Percentiles rank a stretch among this genome's conserved stretches.
Conservation (phyloP, 37 sponge, comb jelly and placozoan species). For the Tethya wilhelma region DNA sequence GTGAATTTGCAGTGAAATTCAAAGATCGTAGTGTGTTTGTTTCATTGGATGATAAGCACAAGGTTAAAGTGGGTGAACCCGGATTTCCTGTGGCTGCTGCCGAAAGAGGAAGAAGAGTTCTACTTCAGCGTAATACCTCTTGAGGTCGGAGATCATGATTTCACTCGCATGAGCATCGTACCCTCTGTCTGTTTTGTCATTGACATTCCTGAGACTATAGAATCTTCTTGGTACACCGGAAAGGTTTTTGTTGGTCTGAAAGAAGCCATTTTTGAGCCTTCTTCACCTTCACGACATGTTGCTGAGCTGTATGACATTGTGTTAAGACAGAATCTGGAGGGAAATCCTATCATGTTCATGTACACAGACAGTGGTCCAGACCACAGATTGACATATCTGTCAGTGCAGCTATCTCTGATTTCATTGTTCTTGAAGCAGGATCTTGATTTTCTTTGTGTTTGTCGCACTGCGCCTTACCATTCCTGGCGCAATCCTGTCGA, state of each 20-base stretch:
- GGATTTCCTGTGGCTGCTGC: constrained; percentile 65
- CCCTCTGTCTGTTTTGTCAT: constrained; percentile 48
- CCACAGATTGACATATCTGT: constrained; percentile 31
- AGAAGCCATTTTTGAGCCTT: constrained; percentile 58
- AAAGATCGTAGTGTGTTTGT: constrained; percentile 19
- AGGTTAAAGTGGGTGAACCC: constrained; percentile 58
- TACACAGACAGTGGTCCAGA: constrained; percentile 73
- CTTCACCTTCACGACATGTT: constrained; percentile 55
- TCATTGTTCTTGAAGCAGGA: constrained; percentile 32
- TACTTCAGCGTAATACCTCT: constrained; percentile 16
- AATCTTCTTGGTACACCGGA: constrained; percentile 43
- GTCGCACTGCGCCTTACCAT: constrained; percentile 40
- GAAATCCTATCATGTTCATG: constrained; percentile 37
- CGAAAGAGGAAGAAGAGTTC: constrained; percentile 25
- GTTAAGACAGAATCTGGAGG: too few species aligned
- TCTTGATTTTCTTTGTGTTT: constrained; percentile 47
- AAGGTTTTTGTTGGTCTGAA: constrained; percentile 43
- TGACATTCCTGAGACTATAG: constrained; percentile 50
- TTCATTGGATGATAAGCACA: constrained; percentile 53
- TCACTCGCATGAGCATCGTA: constrained; percentile 46
- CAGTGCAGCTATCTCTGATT: constrained; percentile 56
- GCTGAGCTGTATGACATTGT: constrained; percentile 30
- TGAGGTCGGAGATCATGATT: constrained; percentile 58
- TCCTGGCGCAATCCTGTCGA: constrained; percentile 54
- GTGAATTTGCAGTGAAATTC: constrained; percentile 41